A percentile compares a stretch with the other conserved stretches of the same genome.
phyloP scores from a whole-genome alignment of 2,888 invertebrate species.

The Atethmia centrago region DNA sequence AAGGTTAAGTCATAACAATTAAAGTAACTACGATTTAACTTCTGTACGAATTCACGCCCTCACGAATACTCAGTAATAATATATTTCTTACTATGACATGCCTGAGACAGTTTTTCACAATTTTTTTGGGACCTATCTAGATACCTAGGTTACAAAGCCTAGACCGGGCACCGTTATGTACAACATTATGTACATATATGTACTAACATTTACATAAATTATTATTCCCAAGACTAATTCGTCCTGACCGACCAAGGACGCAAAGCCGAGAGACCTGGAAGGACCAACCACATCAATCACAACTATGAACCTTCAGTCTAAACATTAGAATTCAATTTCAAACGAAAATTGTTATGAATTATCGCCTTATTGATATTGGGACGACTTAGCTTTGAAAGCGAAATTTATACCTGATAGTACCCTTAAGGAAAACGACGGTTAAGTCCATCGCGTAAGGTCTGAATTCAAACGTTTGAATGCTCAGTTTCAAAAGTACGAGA shows the following conservation, averaged over 20 bases:
- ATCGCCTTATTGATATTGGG: constrained; percentile 69
- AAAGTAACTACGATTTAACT: neutral
- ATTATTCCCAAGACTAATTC: constrained; percentile 90
- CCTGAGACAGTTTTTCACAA: constrained; percentile 43
- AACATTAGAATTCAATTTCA: constrained; percentile 57
- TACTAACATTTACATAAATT: constrained; percentile 88
- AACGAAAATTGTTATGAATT: constrained; percentile 59
- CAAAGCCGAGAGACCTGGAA: constrained; percentile 80
- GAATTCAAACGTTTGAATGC: constrained; percentile 63
- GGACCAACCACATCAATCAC: constrained; percentile 70
- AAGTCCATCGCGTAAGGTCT: constrained; percentile 65
- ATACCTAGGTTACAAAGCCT: constrained; percentile 63
- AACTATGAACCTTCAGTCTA: constrained; percentile 59
- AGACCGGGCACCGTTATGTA: constrained; percentile 68
- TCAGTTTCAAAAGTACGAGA: constrained; percentile 71
- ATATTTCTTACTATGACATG: neutral
- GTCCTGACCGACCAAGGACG: constrained; percentile 88
- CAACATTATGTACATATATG: constrained; percentile 73
- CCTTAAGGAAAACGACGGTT: constrained; percentile 54
- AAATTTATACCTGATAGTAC: constrained; percentile 85
- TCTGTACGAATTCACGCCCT: neutral
- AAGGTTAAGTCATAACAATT: constrained; percentile 2
- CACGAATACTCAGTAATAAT: neutral
- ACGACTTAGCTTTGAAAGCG: constrained; percentile 85
- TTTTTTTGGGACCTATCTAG: constrained; percentile 66